Percentiles rank a stretch among this genome's conserved stretches.
Conservation (phyloP, 2,113 vertebrate genomes). For the Rynchops niger region DNA sequence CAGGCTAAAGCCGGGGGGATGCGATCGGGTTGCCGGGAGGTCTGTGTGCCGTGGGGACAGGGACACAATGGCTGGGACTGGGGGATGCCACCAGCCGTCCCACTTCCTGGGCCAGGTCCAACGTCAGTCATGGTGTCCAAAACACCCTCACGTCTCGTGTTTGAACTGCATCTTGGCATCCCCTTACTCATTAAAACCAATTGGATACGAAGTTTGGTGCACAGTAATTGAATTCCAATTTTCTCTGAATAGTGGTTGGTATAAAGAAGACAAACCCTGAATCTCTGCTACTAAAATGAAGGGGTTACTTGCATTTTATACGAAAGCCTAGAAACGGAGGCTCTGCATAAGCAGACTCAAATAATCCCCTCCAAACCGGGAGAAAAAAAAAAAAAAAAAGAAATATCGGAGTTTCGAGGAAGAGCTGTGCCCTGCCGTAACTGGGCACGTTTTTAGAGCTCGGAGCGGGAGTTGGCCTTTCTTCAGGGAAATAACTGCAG, state of each 20-base stretch:
- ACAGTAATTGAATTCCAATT: background rate
- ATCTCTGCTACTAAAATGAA: background rate
- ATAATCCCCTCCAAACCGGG: background rate
- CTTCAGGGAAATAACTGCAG: background rate
- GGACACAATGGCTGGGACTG: fast-evolving
- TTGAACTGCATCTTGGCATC: background rate
- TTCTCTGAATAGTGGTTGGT: background rate
- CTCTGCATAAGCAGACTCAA: background rate
- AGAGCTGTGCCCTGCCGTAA: background rate
- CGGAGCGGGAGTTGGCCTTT: background rate
- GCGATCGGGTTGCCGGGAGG: fast-evolving
- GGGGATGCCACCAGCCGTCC: background rate
- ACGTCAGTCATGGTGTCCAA: background rate
- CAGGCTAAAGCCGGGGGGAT: background rate
- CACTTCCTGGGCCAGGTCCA: background rate
- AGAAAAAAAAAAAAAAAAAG: background rate
- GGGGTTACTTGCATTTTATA: background rate
- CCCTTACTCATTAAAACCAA: background rate
- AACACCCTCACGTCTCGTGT: fast-evolving
- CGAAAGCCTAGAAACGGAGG: background rate
- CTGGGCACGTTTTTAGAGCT: background rate
- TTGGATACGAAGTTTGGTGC: background rate
- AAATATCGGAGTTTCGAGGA: background rate
- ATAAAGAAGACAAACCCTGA: background rate
- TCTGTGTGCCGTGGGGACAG: fast-evolving